Conservation (phyloP, 2,888 invertebrate species). For the Megamerina dolium region DNA sequence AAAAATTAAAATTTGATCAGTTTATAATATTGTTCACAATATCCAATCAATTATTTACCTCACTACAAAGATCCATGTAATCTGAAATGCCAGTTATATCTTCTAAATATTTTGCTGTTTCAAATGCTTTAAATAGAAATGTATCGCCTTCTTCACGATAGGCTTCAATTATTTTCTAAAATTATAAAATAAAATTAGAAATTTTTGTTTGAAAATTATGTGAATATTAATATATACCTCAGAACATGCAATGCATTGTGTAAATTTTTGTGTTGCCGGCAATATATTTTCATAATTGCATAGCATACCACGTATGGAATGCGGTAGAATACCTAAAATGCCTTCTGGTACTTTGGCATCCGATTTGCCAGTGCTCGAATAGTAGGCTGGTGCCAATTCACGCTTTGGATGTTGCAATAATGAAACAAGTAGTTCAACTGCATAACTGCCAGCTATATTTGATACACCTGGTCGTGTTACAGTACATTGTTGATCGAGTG, state of each 20-base stretch:
- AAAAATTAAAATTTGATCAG: not conserved
- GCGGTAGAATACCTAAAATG: conserved; percentile 79
- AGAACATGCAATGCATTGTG: conserved; percentile 91
- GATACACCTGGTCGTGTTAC: conserved; percentile 93
- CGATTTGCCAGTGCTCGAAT: conserved; percentile 29
- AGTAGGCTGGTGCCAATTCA: conserved; percentile 62
- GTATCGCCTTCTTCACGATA: conserved; percentile 57
- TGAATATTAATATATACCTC: conserved; percentile 34
- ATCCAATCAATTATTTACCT: conserved; percentile 38
- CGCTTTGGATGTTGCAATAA: conserved; percentile 76
- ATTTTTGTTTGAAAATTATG: not conserved
- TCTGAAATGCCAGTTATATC: conserved; percentile 74
- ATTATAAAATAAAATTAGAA: conserved; percentile 6
- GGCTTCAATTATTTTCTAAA: conserved; percentile 49
- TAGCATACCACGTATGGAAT: conserved; percentile 89
- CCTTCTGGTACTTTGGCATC: conserved; percentile 52
- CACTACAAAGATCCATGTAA: conserved; percentile 56
- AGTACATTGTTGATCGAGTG: conserved; percentile 97
- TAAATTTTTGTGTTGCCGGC: conserved; percentile 81
- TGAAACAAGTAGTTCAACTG: conserved; percentile 83
- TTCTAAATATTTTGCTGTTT: conserved; percentile 76
- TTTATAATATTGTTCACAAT: not conserved
- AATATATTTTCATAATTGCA: conserved; percentile 73
- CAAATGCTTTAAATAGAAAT: conserved; percentile 74
- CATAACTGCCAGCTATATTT: conserved; percentile 81